phyloP scores from a whole-genome alignment of 2,113 vertebrate genomes.

The Sula dactylatra region DNA sequence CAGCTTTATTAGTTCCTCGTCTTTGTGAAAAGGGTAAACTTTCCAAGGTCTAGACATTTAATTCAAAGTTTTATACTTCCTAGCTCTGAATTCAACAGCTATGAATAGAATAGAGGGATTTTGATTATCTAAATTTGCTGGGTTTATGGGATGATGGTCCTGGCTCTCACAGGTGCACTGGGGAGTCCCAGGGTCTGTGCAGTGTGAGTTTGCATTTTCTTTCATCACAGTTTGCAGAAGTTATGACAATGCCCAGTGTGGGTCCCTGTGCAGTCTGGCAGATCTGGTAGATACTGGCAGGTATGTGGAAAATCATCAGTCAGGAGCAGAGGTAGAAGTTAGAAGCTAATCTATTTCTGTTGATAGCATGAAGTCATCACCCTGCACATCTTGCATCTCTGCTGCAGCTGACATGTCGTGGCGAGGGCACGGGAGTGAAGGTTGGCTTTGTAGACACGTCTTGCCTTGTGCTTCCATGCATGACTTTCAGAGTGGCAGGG shows the following conservation, averaged over 20 bases:
- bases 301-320: not conserved
- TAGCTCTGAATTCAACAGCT: not conserved
- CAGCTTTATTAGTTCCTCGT: constrained; percentile 38
- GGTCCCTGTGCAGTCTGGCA: not conserved
- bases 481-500: not conserved
- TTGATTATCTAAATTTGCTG: not conserved
- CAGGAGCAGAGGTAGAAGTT: not conserved
- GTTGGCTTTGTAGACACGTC: not conserved
- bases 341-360: not conserved
- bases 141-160: not conserved
- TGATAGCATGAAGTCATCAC: not conserved
- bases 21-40: constrained; percentile 22
- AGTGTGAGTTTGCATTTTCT: not conserved
- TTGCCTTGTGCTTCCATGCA: not conserved
- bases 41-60: not conserved
- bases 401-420: rapidly evolving
- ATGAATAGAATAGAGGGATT: not conserved
- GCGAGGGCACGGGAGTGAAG: rapidly evolving
- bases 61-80: constrained; percentile 12
- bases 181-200: not conserved
- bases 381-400: not conserved
- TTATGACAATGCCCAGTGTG: not conserved
- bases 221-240: not conserved
- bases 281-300: not conserved
- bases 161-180: not conserved